These are phyloP conservation scores for Drosophila rhopaloa DNA, from an alignment of 1,140 invertebrate species.

Conservation along the genomic window DNA sequence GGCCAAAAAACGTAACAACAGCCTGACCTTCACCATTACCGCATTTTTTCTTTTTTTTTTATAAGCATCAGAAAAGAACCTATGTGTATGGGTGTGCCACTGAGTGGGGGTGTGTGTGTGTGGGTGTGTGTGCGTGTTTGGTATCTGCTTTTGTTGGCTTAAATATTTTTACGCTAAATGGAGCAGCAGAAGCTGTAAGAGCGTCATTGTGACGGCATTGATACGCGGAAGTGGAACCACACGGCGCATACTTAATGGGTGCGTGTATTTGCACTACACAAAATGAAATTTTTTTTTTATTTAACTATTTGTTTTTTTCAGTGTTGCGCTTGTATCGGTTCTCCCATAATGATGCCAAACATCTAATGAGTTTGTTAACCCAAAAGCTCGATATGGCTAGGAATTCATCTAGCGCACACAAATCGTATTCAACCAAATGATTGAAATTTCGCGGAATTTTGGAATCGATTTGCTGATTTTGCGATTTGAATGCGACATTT, in stretches of 20 bases:
- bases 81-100: constrained; percentile 33
- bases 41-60: constrained; percentile 49
- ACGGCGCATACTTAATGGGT: constrained; percentile 61
- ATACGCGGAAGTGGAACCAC: constrained; percentile 66
- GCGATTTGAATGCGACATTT: constrained; percentile 42
- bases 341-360: constrained; percentile 24
- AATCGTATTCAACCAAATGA: constrained; percentile 21
- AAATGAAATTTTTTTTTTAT: background rate
- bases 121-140: constrained; percentile 24
- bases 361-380: constrained; percentile 76
- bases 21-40: constrained; percentile 78
- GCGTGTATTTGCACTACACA: constrained; percentile 15
- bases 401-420: constrained; percentile 18
- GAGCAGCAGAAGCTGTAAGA: constrained; percentile 40
- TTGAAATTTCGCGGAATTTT: constrained; percentile 27
- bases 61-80: constrained; percentile 24
- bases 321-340: background rate
- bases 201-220: constrained; percentile 64
- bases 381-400: constrained; percentile 34
- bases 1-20: constrained; percentile 73
- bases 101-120: constrained; percentile 32
- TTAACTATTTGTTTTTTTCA: background rate
- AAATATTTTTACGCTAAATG: constrained; percentile 76
- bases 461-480: constrained; percentile 14
- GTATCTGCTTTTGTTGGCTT: constrained; percentile 61